Percentiles rank a stretch among this genome's conserved stretches.
Conservation (phyloP, 2,113 vertebrate species). For the Brachirus orientalis region DNA sequence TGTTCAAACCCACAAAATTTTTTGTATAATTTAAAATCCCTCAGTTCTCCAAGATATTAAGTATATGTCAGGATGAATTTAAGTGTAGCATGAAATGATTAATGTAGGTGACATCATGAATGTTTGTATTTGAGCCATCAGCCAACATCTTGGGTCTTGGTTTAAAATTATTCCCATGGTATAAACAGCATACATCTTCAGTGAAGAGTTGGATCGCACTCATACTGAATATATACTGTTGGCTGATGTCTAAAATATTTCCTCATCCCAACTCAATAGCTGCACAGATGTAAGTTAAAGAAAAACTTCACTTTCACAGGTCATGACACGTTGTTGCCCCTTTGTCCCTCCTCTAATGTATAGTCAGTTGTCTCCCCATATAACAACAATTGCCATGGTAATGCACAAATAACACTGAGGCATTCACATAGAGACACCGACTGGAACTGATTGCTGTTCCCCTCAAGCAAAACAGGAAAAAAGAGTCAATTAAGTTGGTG, state of each 20-base stretch:
- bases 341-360: not conserved
- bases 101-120: not conserved
- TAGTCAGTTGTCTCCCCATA: too few species aligned
- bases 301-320: not conserved
- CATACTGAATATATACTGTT: not conserved
- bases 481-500: not conserved
- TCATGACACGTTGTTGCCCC: not conserved
- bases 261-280: not conserved
- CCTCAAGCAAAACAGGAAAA: not conserved
- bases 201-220: not conserved
- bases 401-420: not conserved
- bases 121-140: too few species aligned
- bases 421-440: not conserved
- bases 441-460: not conserved
- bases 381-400: not conserved
- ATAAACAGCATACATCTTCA: not conserved
- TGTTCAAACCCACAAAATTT: not conserved
- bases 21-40: not conserved
- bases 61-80: not conserved
- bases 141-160: not conserved
- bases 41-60: not conserved
- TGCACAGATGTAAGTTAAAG: too few species aligned
- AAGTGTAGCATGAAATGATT: not conserved
- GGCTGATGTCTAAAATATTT: not conserved
- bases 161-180: not conserved